These are phyloP conservation scores for Anoplopoma fimbria DNA, from an alignment of 2,113 vertebrate genomes.

Conservation along the genomic window DNA sequence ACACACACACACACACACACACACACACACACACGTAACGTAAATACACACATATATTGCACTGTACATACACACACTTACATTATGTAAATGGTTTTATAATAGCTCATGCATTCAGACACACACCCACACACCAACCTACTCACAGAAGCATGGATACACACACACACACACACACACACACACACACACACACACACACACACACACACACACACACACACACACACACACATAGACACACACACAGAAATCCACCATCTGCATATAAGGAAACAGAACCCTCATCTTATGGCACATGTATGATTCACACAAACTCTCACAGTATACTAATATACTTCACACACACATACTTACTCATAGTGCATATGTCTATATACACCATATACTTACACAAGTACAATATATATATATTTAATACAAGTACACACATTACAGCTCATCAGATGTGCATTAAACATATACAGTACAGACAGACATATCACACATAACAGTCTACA, in stretches of 20 bases:
- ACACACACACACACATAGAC: neutral
- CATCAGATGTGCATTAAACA: neutral
- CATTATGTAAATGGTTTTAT: neutral
- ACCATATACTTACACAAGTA: neutral
- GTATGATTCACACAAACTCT: neutral
- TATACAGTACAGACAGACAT: neutral
- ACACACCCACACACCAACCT: neutral
- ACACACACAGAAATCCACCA: neutral
- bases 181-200: neutral
- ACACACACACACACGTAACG: neutral
- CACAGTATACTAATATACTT: neutral
- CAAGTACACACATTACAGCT: neutral
- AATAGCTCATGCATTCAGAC: conserved; percentile 13
- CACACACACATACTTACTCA: neutral
- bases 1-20: neutral
- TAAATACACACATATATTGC: neutral
- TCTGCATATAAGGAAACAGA: neutral
- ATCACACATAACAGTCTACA: neutral
- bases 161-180: neutral
- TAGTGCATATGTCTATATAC: neutral
- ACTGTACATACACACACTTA: conserved; percentile 6
- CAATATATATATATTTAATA: neutral
- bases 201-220: neutral
- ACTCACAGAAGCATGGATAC: neutral
- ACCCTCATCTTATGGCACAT: neutral